Base-by-base conservation (phyloP, 2,797 vertebrate genomes). In the Acanthurus leucopareius region DNA sequence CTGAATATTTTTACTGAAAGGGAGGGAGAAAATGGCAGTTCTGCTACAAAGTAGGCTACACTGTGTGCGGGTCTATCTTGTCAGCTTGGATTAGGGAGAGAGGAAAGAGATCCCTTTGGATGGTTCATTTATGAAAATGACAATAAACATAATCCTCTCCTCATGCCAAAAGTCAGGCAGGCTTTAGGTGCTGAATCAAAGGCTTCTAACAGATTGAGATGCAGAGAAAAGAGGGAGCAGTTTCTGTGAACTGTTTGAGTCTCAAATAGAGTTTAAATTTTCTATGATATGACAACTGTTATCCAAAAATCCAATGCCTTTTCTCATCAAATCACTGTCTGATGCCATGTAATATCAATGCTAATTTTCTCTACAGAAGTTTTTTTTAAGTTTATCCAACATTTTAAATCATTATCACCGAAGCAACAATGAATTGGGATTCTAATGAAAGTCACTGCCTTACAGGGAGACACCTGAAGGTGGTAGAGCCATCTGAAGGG, bases 111-210 rank as follows among this genome's bases (percentile, higher is more conserved):
- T 69, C 52, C 77, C 44, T 28, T 61, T 45, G 62, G 45, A 83
- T 16, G 0, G 20, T 57, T 56, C 57, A 77, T 44, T 83, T 64
- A 59, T 52, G 15, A 66, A 70, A 71, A 65, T 28, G 58, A 64
- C 15, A 1, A 62, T 69, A 48, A 47, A 76, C 47, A 32, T 63
- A 68, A 79, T 67, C 65, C 49, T 79, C 60, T 56, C 9, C 19
- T 19, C 2, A 2, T 59, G 69, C 64, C 25, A 71, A 60, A 49
- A 54, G 17, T 3, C 32, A 35, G 32, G 32, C 3, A 14, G 58
- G 48, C 69, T 69, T 62, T 16, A 16, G 49, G 17, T 38, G 38
- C 51, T 66, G 52, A 74, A 69, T 71, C 51, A 73, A 74, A 32
- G 25, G 20, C 56, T 28, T 51, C 32, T 32, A 71, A 81, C 56